A percentile compares a stretch with the other conserved stretches of the same genome.
These are phyloP conservation scores for Erpetoichthys calabaricus DNA, from an alignment of 2,797 vertebrate genomes.

Conservation along the genomic window DNA sequence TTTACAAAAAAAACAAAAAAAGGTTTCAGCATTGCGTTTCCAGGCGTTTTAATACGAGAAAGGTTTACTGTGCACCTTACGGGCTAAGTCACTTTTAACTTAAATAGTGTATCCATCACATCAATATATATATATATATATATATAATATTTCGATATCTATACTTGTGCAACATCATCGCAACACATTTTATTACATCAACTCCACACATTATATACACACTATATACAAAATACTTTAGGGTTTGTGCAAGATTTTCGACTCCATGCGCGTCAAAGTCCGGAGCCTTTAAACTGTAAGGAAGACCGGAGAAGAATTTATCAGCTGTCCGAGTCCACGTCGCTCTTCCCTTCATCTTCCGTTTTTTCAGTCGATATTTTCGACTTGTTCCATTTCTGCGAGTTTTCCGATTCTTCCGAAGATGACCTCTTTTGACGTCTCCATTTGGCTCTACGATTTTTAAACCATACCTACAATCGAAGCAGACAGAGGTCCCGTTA, in stretches of 20 bases:
- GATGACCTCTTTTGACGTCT: slow-evolving; percentile 89
- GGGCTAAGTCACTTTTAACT: slow-evolving; percentile 40
- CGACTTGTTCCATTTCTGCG: slow-evolving; percentile 84
- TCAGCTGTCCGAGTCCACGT: slow-evolving; percentile 93
- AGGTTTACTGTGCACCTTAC: too few relatives aligned
- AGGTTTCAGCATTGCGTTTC: too few relatives aligned
- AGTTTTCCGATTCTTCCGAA: slow-evolving; percentile 86
- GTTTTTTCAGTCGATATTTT: slow-evolving; percentile 69
- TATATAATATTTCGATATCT: slow-evolving; percentile 34
- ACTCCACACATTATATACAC: slow-evolving; percentile 48
- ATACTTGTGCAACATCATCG: slow-evolving; percentile 70
- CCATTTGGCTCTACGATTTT: slow-evolving; percentile 96
- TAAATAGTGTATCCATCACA: slow-evolving; percentile 56
- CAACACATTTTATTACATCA: slow-evolving; percentile 48
- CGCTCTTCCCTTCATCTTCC: slow-evolving; percentile 72
- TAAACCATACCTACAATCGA: slow-evolving; percentile 84
- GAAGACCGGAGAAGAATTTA: slow-evolving; percentile 24
- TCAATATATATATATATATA: slow-evolving; percentile 41
- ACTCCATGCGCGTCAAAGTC: slow-evolving; percentile 34
- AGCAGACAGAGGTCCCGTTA: too few relatives aligned
- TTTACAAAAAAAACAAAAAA: too few relatives aligned
- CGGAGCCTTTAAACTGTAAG: slow-evolving; percentile 20
- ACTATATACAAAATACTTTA: slow-evolving; percentile 62
- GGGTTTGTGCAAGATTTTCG: slow-evolving; percentile 56
- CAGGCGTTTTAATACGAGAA: too few relatives aligned